Evolutionary conservation across 2,113 vertebrate species (phyloP).

Genomic region (Muntiacus reevesi): DNA sequence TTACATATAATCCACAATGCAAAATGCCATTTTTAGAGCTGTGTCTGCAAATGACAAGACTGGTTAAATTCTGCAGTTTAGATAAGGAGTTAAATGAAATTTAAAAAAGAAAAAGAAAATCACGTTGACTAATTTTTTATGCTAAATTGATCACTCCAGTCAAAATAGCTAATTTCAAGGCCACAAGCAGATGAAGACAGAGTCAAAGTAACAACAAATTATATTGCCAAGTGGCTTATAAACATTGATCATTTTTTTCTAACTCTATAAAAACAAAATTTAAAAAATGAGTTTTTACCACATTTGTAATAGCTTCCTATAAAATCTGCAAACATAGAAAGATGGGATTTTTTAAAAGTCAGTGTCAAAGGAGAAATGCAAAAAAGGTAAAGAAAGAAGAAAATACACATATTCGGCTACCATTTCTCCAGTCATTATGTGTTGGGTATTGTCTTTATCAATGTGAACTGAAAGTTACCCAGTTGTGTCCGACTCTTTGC

Average conservation of each 20-base stretch:
- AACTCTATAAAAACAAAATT: background rate
- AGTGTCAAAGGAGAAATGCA: background rate
- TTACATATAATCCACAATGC: background rate
- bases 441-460: background rate
- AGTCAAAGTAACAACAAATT: background rate
- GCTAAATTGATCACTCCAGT: background rate
- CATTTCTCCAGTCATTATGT: background rate
- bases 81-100: background rate
- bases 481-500: accelerated
- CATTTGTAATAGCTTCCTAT: background rate
- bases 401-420: background rate
- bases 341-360: background rate
- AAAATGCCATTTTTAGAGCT: background rate
- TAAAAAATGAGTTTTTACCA: background rate
- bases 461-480: background rate
- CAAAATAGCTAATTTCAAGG: background rate
- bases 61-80: background rate
- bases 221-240: background rate
- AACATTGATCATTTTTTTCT: background rate
- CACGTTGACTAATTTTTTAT: background rate
- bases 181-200: background rate
- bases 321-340: background rate
- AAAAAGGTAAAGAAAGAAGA: background rate
- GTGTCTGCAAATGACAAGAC: background rate
- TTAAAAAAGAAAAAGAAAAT: background rate